Evolutionary conservation across 2,888 invertebrate genomes (phyloP), one percentile per base, ranked within the genome.

Genomic region (Xiphydria camelus): DNA sequence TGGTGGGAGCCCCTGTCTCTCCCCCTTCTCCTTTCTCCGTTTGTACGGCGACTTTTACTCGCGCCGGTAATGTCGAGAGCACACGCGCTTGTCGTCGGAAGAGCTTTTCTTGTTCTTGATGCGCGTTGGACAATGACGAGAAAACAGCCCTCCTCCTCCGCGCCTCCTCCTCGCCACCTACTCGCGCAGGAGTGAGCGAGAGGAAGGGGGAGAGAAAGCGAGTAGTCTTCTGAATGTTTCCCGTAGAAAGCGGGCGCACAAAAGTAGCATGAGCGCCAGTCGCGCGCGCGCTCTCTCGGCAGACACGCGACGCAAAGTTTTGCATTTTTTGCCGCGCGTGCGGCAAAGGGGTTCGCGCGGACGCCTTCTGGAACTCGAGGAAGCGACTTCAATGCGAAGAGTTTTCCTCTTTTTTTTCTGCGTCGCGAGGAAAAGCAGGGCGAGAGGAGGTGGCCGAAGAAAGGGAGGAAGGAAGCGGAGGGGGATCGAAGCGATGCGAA

Each of bases 91-190:
- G 60, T 66, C 64, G 56, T 60, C 63, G 55, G 61, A 59, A 57
- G 59, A 60, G 62, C 60, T 61, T 66, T 63, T 64, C 66, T 69
- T 66, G 55, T 68, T 66, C 68, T 68, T 68, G 59, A 62, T 64
- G 66, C 64, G 61, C 64, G 55, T 66, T 53, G 66, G 66, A 70
- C 70, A 71, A 68, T 68, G 64, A 61, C 61, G 66, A 64, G 66
- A 67, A 63, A 66, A 62, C 57, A 59, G 58, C 59, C 59, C 61
- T 51, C 47, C 49, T 43, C 52, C 46, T 45, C 47, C 45, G 40
- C 41, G 48, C 48, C 26, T 45, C 36, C 40, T 44, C 42, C 19
- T 45, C 37, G 41, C 41, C 35, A 26, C 34, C 36, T 38, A 42
- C 31, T 22, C 41, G 36, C 38, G 41, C 41, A 41, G 21, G 26